Evolutionary conservation across 2,797 vertebrate species (phyloP).

Genomic region (Gobio occitaniae): DNA sequence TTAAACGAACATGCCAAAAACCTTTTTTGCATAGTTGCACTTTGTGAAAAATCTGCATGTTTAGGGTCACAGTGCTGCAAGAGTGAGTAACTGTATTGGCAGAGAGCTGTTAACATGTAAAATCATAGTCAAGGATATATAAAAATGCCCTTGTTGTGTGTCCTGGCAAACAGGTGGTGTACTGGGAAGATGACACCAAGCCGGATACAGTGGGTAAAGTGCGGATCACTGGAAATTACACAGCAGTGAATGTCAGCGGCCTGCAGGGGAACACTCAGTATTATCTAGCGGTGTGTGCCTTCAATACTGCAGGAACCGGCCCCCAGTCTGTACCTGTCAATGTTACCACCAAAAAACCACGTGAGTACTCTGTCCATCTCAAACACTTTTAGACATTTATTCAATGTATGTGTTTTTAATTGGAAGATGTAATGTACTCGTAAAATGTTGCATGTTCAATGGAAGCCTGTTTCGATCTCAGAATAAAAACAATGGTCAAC

Average conservation of each 20-base stretch:
- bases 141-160: slow-evolving; percentile 13
- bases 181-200: slow-evolving; percentile 91
- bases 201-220: slow-evolving; percentile 89
- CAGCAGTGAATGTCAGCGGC: slow-evolving; percentile 83
- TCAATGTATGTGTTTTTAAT: neutral
- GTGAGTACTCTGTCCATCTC: slow-evolving; percentile 76
- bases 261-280: slow-evolving; percentile 88
- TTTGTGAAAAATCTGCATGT: slow-evolving; percentile 18
- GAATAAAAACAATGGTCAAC: too few species aligned
- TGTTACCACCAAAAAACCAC: slow-evolving; percentile 91
- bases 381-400: neutral
- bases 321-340: slow-evolving; percentile 90
- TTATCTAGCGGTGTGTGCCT: slow-evolving; percentile 89
- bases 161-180: slow-evolving; percentile 80
- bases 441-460: neutral
- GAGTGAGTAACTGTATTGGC: slow-evolving; percentile 35
- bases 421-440: neutral
- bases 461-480: neutral
- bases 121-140: slow-evolving; percentile 33
- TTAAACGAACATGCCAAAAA: neutral
- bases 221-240: slow-evolving; percentile 87
- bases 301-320: slow-evolving; percentile 89
- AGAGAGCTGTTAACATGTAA: slow-evolving; percentile 32
- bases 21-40: slow-evolving; percentile 5
- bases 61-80: neutral